Conservation (phyloP, 2,888 invertebrate species). For the Formica aserva region DNA sequence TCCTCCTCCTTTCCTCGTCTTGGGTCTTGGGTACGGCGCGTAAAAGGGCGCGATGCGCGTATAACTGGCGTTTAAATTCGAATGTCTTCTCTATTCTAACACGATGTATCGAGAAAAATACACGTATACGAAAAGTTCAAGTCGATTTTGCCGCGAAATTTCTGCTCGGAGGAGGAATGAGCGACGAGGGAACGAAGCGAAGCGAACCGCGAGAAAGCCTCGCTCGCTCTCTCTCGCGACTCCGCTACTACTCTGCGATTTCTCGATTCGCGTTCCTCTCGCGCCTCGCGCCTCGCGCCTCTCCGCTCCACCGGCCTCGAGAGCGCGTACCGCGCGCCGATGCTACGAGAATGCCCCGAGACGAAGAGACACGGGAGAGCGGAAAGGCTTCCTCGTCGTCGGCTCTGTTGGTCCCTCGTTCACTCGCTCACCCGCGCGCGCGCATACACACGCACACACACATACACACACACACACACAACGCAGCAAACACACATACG, state of each 20-base stretch:
- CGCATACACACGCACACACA: neutral
- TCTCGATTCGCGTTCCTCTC: conserved; percentile 58
- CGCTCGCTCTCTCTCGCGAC: conserved; percentile 36
- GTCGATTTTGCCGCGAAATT: conserved; percentile 42
- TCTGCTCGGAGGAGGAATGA: neutral
- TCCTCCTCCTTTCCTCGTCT: no score
- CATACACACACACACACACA: no score
- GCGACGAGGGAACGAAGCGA: conserved; percentile 27
- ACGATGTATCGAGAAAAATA: no score
- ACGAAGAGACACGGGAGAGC: conserved; percentile 62
- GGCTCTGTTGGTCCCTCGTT: conserved; percentile 45
- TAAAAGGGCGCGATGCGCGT: neutral
- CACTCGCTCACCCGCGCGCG: neutral
- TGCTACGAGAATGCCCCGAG: conserved; percentile 57
- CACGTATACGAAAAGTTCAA: conserved; percentile 13
- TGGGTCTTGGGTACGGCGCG: neutral
- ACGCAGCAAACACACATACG: no score
- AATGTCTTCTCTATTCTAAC: neutral
- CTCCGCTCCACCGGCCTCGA: conserved; percentile 57
- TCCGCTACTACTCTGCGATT: conserved; percentile 28
- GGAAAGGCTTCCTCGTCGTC: conserved; percentile 26
- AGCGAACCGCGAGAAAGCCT: conserved; percentile 50
- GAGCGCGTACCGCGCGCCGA: conserved; percentile 70
- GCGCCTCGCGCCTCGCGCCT: conserved; percentile 39
- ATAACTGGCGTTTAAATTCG: neutral